phyloP scores from a whole-genome alignment of 2,113 vertebrate species.

The Hiodon tergisus region DNA sequence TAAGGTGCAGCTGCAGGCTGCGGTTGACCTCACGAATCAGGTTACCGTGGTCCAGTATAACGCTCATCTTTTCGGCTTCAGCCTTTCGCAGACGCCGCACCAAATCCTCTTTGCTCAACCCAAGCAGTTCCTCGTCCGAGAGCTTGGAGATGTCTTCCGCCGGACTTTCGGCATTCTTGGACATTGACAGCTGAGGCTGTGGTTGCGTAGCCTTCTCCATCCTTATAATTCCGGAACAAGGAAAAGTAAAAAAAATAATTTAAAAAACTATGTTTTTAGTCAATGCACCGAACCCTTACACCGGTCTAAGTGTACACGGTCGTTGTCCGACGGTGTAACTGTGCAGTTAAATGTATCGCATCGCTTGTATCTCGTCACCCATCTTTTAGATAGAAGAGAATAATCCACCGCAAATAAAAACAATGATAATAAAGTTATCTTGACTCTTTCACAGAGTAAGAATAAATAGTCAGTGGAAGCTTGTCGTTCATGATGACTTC shows the following conservation, averaged over 20 bases:
- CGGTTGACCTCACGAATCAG: constrained; percentile 97
- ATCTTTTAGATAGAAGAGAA: constrained; percentile 3
- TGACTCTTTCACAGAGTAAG: constrained; percentile 3
- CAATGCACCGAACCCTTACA: not conserved
- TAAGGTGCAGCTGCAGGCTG: constrained; percentile 90
- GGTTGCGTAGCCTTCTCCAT: constrained; percentile 62
- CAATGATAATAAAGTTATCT: not conserved
- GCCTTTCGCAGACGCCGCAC: constrained; percentile 83
- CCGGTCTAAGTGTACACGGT: not conserved
- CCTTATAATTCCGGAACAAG: constrained; percentile 44
- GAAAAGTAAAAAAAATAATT: constrained; percentile 44
- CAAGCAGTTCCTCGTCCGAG: constrained; percentile 86
- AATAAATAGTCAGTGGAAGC: constrained; percentile 36
- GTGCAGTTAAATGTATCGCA: constrained; percentile 6
- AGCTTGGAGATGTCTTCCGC: constrained; percentile 86
- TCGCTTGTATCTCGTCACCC: constrained; percentile 5
- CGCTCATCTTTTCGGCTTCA: constrained; percentile 96
- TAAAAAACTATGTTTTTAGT: not conserved
- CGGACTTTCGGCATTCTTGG: constrained; percentile 61
- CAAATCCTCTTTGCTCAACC: constrained; percentile 93
- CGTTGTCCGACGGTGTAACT: constrained; percentile 1
- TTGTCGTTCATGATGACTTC: constrained; percentile 17
- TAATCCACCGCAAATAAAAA: not conserved
- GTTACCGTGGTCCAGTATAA: constrained; percentile 95
- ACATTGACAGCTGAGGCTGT: constrained; percentile 58